Evolutionary conservation across 1,140 invertebrate species (phyloP), one percentile per base, ranked within the genome.

Genomic region (Anthonomus grandis): DNA sequence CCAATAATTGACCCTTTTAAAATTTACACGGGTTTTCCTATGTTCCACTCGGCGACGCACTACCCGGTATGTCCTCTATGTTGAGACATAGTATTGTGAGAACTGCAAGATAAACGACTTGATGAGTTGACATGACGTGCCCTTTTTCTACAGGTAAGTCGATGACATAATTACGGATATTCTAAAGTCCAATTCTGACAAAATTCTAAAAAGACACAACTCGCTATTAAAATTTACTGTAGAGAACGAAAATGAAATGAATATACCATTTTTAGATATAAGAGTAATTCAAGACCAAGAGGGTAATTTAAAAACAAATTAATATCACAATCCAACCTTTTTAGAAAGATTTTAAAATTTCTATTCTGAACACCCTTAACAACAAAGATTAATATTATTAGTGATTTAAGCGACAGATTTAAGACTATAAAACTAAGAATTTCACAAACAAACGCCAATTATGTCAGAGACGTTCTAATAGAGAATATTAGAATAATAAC

Each of bases 351-450:
- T 49, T 36, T 22, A 36, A 18, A 49, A 49, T 19, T 49, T 17
- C n/a, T 19, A 49, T 31, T 49, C 47, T 4, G 25, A 4, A 13
- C 47, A 49, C n/a, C 9, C 25, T 36, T 31, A 17, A 18, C 12
- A 49, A 47, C 44, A 49, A 49, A 49, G 22, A 18, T 31, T 36
- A 49, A 49, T 36, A 49, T 49, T 36, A 36, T 49, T 5, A 9
- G 21, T 3, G 36, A 36, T 36, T n/a, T 49, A 49, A 49, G 3
- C 12, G 3, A 49, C 25, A 49, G 47, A 24, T 8, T 22, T 49
- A 49, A 31, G 36, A 18, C 17, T 49, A 15, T 49, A 24, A 36
- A 10, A 37, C 4, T 8, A 21, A 4, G 1, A 24, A 23, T 46
- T 23, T 23, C 44, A 23, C 19, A 3, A 46, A 46, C 9, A 46